Conservation (phyloP, 2,888 invertebrate genomes). For the Helobdella robusta region DNA sequence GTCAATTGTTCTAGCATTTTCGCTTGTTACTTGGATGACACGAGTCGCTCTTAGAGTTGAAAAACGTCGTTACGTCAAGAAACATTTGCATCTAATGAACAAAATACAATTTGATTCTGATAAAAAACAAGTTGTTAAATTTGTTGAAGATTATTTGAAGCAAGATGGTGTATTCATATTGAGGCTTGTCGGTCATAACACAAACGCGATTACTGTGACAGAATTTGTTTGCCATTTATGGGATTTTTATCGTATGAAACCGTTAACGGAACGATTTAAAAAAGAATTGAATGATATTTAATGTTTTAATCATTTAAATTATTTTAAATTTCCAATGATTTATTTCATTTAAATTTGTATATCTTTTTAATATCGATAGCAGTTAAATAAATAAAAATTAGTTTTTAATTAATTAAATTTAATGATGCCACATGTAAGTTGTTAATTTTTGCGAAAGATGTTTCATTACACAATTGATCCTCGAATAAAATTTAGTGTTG, state of each 20-base stretch:
- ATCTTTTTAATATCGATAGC: no score
- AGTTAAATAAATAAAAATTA: no score
- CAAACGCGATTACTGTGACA: conserved; percentile 48
- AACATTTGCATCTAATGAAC: conserved; percentile 35
- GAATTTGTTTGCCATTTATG: conserved; percentile 48
- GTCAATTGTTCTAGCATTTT: conserved; percentile 46
- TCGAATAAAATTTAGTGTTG: no score
- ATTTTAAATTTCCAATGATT: no score
- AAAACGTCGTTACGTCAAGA: conserved; percentile 34
- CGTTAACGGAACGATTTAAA: conserved; percentile 15
- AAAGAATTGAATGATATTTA: no score
- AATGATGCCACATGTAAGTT: no score
- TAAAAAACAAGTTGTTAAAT: conserved; percentile 35
- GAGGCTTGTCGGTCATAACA: conserved; percentile 48
- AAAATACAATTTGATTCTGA: conserved; percentile 27
- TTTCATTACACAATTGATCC: no score
- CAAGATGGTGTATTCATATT: conserved; percentile 49
- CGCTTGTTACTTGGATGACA: conserved; percentile 50
- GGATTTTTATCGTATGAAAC: conserved; percentile 41
- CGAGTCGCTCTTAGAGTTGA: conserved; percentile 30
- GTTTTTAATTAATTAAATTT: no score
- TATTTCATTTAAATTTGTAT: no score
- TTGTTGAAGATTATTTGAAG: conserved; percentile 46
- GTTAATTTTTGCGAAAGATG: no score
- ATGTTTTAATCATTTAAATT: no score